Evolutionary conservation across 1,140 invertebrate species (phyloP).

Genomic region (Sminthurides bifidus): DNA sequence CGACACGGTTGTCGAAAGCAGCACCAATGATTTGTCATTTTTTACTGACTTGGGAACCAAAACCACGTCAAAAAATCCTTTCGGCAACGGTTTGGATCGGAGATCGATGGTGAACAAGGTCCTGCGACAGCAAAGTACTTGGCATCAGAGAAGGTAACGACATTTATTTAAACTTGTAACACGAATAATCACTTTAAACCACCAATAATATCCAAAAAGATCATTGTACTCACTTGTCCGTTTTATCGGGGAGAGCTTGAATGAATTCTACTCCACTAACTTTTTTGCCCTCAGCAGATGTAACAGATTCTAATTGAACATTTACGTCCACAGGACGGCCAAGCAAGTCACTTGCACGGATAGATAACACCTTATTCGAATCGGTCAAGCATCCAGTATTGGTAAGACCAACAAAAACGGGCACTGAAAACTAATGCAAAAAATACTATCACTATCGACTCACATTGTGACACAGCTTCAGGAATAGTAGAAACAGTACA

Average conservation of each 20-base stretch:
- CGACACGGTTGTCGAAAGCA: constrained; percentile 41
- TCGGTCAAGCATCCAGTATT: constrained; percentile 56
- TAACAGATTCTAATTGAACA: constrained; percentile 49
- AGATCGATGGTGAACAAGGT: constrained; percentile 69
- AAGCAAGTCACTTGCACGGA: constrained; percentile 73
- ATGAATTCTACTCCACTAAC: constrained; percentile 62
- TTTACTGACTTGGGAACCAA: constrained; percentile 37
- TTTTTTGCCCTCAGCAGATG: constrained; percentile 54
- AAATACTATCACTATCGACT: constrained; percentile 19
- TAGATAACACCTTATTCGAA: constrained; percentile 55
- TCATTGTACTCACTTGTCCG: constrained; percentile 44
- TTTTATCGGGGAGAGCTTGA: constrained; percentile 44
- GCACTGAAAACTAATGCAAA: constrained; percentile 44
- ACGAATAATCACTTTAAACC: no score
- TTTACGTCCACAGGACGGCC: constrained; percentile 51
- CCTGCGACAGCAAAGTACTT: constrained; percentile 33
- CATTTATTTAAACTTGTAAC: not conserved
- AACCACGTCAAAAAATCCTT: constrained; percentile 71
- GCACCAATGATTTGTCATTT: constrained; percentile 44
- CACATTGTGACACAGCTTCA: not conserved
- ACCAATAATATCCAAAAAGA: constrained; percentile 10
- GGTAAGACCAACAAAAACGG: constrained; percentile 64
- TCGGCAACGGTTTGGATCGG: constrained; percentile 59
- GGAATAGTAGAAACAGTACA: not conserved
- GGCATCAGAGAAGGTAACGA: no score